phyloP scores from a whole-genome alignment of 2,113 vertebrate species.

The Sphaerodactylus townsendi region DNA sequence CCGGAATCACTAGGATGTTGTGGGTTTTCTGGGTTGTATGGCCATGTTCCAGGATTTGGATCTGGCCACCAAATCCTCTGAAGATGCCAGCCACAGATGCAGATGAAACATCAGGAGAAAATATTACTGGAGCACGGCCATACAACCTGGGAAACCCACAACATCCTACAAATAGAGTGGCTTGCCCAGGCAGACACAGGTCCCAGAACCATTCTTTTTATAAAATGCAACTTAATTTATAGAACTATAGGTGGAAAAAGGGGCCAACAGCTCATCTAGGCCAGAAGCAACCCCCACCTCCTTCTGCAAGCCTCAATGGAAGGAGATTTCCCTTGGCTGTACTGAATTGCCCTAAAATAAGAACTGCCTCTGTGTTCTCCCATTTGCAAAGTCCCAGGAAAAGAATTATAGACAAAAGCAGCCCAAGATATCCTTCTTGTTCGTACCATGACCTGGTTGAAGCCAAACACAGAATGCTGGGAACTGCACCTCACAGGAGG shows the following conservation, averaged over 20 bases:
- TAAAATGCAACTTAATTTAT: no score
- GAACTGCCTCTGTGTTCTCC: background rate
- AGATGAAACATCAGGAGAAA: no score
- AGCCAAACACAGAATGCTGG: conserved; percentile 88
- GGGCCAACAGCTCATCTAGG: background rate
- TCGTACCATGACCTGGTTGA: conserved; percentile 91
- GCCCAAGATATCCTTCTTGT: rapidly evolving
- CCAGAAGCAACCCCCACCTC: background rate
- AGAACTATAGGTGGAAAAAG: background rate
- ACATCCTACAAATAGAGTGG: no score
- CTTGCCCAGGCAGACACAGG: background rate
- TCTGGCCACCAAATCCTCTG: no score
- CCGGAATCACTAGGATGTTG: no score
- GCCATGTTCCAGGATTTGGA: no score
- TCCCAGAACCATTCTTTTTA: background rate
- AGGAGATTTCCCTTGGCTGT: background rate
- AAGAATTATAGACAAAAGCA: background rate
- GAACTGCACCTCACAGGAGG: conserved; percentile 90
- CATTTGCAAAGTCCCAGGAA: background rate
- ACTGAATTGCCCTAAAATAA: background rate
- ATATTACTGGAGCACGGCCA: no score
- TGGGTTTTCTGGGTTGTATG: no score
- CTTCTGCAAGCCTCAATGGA: background rate
- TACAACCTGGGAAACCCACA: no score
- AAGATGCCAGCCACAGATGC: no score